Evolutionary conservation across 2,797 vertebrate species (phyloP), one percentile per base, ranked within the genome.

Genomic region (Cirrhinus molitorella): DNA sequence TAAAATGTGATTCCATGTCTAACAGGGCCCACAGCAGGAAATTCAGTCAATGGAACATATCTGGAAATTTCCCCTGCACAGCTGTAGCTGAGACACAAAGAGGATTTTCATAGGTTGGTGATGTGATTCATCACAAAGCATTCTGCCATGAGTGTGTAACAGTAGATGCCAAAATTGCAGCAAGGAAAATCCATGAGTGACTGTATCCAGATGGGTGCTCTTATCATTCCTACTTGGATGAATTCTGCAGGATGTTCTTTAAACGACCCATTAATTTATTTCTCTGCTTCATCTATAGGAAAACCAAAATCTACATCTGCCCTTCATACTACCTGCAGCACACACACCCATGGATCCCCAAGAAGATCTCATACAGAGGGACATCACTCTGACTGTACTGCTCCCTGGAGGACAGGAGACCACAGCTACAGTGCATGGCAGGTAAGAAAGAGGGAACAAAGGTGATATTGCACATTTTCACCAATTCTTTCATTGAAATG

Each of bases 401-500:
- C 94, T 99, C n/a, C 97, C 97, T 3, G 96, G 95, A 10, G 96
- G 97, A 49, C 53, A 94, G 73, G 93, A 97, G 92, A 95, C 94
- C 77, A 94, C 88, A 0, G 90, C 96, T 78, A 95, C 92, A 5
- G 95, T 99, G 75, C 95, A 95, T 0, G 96, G 97, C 80, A 97
- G 97, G 97, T 97, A 90, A 3, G 91, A 4, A 9, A 63, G 12
- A 51, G 19, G 11, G 6, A 2, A 49, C 5, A 12, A 21, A 0
- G 28, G 17, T 70, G 2, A 71, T 16, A 0, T 4, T 59, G 4
- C 55, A 59, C 37, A 63, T 28, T 17, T 31, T 59, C 51, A 31
- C 8, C 1, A 59, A 5, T 17, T 12, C 7, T 43, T n/a, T n/a
- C n/a, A n/a, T n/a, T n/a, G n/a, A n/a, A n/a, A n/a, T n/a, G n/a